Conservation (phyloP, 2,888 invertebrate species). For the Hirtodrosophila duncani region DNA sequence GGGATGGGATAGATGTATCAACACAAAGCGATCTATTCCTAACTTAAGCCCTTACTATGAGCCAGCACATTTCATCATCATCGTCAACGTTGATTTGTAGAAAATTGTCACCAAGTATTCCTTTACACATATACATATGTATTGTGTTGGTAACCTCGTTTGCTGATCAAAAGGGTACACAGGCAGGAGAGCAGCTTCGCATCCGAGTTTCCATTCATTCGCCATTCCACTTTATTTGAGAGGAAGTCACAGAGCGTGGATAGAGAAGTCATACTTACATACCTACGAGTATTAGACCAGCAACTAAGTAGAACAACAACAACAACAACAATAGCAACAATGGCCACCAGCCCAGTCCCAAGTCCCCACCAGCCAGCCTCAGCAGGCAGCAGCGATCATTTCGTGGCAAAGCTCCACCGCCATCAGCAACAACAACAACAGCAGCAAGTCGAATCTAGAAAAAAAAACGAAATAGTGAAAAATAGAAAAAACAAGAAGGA, state of each 20-base stretch:
- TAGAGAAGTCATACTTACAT: constrained; percentile 31
- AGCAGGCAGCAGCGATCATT: constrained; percentile 34
- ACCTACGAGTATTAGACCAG: constrained; percentile 44
- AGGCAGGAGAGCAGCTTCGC: constrained; percentile 34
- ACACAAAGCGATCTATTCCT: too few relatives aligned
- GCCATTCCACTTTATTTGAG: constrained; percentile 9
- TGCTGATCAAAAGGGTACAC: constrained; percentile 20
- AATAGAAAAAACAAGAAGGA: constrained; percentile 43
- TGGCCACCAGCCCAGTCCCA: constrained; percentile 31
- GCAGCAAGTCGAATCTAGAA: constrained; percentile 59
- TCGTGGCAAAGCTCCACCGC: constrained; percentile 61
- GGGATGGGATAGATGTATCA: too few relatives aligned
- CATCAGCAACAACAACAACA: constrained; percentile 29
- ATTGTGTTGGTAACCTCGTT: constrained; percentile 26
- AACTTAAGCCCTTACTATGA: too few relatives aligned
- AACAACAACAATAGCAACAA: constrained; percentile 48
- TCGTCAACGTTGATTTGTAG: constrained; percentile 36
- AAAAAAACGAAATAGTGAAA: constrained; percentile 62
- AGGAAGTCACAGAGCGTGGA: constrained; percentile 35
- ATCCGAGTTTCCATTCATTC: constrained; percentile 9
- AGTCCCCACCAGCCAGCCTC: constrained; percentile 1
- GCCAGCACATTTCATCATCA: too few relatives aligned
- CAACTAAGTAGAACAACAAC: constrained; percentile 58
- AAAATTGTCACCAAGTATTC: constrained; percentile 29
- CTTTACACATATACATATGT: constrained; percentile 5